These are phyloP conservation scores for Mus spretus DNA, from an alignment of 2,797 vertebrate species.

Conservation along the genomic window DNA sequence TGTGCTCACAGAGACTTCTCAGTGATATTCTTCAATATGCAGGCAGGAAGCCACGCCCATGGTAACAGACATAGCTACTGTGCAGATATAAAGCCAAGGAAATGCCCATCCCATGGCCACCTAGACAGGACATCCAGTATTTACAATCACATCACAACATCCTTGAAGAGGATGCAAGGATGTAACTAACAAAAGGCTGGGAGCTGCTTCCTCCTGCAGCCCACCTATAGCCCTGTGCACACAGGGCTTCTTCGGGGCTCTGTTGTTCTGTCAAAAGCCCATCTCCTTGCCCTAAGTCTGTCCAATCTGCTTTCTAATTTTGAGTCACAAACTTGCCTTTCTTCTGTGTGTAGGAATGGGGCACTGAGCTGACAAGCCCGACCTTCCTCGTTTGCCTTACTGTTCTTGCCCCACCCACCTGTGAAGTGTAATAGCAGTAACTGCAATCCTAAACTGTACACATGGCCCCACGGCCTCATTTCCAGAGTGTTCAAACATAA, in stretches of 20 bases:
- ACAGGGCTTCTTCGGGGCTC: background rate
- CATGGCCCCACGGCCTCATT: background rate
- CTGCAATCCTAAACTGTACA: background rate
- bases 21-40: background rate
- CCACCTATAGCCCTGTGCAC: background rate
- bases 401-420: background rate
- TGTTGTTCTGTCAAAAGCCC: slow-evolving; percentile 25
- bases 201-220: background rate
- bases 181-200: background rate
- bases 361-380: background rate
- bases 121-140: background rate
- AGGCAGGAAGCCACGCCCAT: background rate
- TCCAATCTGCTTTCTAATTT: background rate
- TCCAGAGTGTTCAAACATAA: slow-evolving; percentile 39
- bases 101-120: background rate
- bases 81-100: slow-evolving; percentile 12
- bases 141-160: slow-evolving; percentile 1
- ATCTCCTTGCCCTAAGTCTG: slow-evolving; percentile 24
- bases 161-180: background rate
- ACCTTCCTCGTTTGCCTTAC: background rate
- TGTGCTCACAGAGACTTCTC: slow-evolving; percentile 3
- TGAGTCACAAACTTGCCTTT: background rate
- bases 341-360: background rate
- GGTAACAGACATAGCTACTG: background rate
- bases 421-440: background rate